Conservation (phyloP, 30 jellyfish, hydroid and myxozoan species). For the Hydractinia echinata region DNA sequence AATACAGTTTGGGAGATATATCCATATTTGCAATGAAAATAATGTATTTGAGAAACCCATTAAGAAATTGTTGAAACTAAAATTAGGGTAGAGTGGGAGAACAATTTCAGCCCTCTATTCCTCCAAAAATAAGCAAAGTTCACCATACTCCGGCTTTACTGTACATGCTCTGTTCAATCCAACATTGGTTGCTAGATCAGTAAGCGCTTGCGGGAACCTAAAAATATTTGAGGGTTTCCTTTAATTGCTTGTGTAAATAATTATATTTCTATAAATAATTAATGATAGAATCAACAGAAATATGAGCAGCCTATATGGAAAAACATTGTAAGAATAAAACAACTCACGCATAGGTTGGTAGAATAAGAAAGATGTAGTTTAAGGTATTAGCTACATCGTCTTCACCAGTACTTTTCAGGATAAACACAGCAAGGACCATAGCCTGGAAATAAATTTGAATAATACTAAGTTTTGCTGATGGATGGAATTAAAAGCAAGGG, state of each 20-base stretch:
- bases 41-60: too few species aligned
- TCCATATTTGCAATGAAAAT: too few species aligned
- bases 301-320: not conserved
- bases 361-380: conserved; percentile 49
- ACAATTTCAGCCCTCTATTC: not conserved
- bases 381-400: conserved; percentile 56
- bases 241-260: not conserved
- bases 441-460: conserved; percentile 35
- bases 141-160: conserved; percentile 23
- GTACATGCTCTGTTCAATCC: conserved; percentile 55
- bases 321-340: not conserved
- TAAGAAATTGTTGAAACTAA: too few species aligned
- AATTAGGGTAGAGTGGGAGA: too few species aligned
- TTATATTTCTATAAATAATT: not conserved
- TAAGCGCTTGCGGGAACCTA: conserved; percentile 74
- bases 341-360: conserved; percentile 83
- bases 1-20: too few species aligned
- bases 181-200: conserved; percentile 60
- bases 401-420: conserved; percentile 43
- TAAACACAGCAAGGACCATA: conserved; percentile 72
- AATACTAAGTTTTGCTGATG: not conserved
- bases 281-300: not conserved
- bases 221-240: not conserved
- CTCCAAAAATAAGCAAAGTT: not conserved
- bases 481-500: not conserved